phyloP scores from a whole-genome alignment of 1,140 invertebrate genomes.

The Drosophila murphyi region DNA sequence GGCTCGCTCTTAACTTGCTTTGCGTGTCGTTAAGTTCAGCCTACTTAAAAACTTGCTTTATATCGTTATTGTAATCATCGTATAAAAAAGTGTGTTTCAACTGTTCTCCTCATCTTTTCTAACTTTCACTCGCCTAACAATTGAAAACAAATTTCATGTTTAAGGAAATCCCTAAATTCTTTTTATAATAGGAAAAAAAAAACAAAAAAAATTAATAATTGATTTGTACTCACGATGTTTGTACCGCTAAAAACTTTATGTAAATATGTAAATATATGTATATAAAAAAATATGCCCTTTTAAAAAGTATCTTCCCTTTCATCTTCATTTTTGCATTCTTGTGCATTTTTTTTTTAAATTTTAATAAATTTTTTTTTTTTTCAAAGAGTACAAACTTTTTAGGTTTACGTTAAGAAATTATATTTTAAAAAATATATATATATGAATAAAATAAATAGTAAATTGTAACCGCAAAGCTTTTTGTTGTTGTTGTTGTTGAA shows the following conservation, averaged over 20 bases:
- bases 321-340: constrained; percentile 17
- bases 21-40: constrained; percentile 34
- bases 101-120: constrained; percentile 13
- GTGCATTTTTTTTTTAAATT: constrained; percentile 23
- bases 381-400: constrained; percentile 56
- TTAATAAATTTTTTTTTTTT: constrained; percentile 30
- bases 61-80: constrained; percentile 63
- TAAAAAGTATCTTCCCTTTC: constrained; percentile 58
- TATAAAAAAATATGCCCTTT: constrained; percentile 75
- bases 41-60: constrained; percentile 59
- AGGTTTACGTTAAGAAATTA: constrained; percentile 59
- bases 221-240: constrained; percentile 77
- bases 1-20: constrained; percentile 17
- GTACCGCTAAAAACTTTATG: constrained; percentile 76
- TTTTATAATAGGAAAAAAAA: constrained; percentile 59
- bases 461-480: constrained; percentile 65
- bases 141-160: constrained; percentile 64
- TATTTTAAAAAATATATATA: constrained; percentile 22
- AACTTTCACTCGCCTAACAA: constrained; percentile 55
- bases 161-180: constrained; percentile 56
- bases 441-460: constrained; percentile 44
- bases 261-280: constrained; percentile 78
- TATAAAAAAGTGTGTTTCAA: constrained; percentile 54
- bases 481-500: constrained; percentile 35
- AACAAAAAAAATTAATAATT: constrained; percentile 53